These are phyloP conservation scores for Pardalotus punctatus DNA, from an alignment of 2,113 vertebrate genomes.

Conservation along the genomic window DNA sequence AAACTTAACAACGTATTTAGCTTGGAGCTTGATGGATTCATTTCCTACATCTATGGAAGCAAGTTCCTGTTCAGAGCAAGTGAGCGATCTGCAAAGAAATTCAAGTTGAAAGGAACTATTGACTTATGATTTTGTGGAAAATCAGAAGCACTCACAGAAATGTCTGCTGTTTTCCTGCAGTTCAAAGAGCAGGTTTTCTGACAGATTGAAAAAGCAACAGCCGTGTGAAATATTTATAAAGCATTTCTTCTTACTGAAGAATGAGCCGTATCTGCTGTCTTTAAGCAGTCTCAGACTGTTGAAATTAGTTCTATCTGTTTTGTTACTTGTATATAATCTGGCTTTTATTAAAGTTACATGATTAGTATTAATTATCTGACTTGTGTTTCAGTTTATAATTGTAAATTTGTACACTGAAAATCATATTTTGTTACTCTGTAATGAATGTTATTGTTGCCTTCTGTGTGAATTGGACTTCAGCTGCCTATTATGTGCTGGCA, in stretches of 20 bases:
- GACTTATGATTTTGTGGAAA: slow-evolving; percentile 79
- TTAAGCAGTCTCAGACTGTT: background rate
- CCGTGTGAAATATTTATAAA: background rate
- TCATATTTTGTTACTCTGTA: background rate
- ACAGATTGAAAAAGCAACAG: background rate
- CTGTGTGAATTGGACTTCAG: background rate
- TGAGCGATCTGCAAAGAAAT: slow-evolving; percentile 92
- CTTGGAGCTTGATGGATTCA: slow-evolving; percentile 86
- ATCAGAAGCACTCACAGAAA: background rate
- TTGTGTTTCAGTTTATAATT: background rate
- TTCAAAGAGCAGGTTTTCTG: background rate
- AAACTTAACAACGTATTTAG: slow-evolving; percentile 90
- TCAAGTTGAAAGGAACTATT: slow-evolving; percentile 88
- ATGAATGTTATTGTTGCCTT: background rate
- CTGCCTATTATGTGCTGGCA: background rate
- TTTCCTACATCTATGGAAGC: slow-evolving; percentile 92
- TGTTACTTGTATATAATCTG: background rate
- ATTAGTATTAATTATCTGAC: background rate
- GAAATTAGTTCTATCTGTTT: background rate
- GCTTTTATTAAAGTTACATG: background rate
- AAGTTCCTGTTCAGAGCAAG: slow-evolving; percentile 90
- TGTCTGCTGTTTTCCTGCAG: background rate
- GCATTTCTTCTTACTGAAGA: background rate
- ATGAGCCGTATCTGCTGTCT: background rate
- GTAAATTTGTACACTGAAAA: background rate